Conservation (phyloP, 2,113 vertebrate species). For the Pelecanoides urinatrix region DNA sequence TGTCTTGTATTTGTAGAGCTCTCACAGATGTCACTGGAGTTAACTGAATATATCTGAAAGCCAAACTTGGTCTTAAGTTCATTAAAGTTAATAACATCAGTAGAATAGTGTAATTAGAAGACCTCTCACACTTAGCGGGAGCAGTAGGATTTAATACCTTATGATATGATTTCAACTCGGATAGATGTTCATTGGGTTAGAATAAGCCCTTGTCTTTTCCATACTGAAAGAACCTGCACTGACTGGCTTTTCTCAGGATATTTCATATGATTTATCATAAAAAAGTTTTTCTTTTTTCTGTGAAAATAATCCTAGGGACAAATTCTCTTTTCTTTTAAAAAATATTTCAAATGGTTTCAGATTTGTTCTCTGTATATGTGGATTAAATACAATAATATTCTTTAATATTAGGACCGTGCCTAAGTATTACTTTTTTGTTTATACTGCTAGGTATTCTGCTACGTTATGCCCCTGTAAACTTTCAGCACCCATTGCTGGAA, state of each 20-base stretch:
- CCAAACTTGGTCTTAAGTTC: neutral
- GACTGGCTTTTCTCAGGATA: neutral
- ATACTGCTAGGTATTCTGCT: neutral
- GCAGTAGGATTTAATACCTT: neutral
- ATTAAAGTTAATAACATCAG: neutral
- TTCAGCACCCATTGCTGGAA: neutral
- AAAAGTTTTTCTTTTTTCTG: neutral
- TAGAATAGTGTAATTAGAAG: neutral
- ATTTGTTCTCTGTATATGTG: neutral
- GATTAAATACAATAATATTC: neutral
- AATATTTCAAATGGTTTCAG: neutral
- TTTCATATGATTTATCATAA: neutral
- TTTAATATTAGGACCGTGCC: neutral
- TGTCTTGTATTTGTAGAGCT: neutral
- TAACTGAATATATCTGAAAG: neutral
- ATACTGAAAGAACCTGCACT: neutral
- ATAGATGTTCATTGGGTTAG: neutral
- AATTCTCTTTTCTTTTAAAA: neutral
- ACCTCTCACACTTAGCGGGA: neutral
- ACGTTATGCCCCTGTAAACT: neutral
- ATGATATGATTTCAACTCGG: neutral
- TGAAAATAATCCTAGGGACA: neutral
- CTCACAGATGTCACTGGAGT: neutral
- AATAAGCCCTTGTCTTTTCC: neutral
- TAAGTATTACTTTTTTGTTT: neutral